phyloP scores from a whole-genome alignment of 92 coral and sea anemone genomes.

The Diadumene lineata region DNA sequence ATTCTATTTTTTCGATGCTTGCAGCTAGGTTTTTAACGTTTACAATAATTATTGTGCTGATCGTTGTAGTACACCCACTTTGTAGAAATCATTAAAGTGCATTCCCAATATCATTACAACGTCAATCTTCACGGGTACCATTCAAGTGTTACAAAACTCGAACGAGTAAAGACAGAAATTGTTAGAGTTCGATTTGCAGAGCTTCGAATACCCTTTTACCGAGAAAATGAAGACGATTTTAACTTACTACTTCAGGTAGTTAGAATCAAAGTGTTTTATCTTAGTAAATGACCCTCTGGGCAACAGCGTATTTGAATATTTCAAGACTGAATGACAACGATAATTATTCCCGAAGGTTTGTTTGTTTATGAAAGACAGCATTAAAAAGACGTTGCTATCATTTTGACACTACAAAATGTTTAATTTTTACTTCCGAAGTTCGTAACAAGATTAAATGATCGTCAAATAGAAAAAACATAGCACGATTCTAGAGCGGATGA shows the following conservation, averaged over 20 bases:
- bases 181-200: not conserved
- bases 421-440: slow-evolving; percentile 14
- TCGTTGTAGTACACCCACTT: slow-evolving; percentile 1
- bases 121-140: not conserved
- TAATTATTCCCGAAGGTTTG: slow-evolving; percentile 5
- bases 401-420: slow-evolving; percentile 24
- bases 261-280: not conserved
- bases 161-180: not conserved
- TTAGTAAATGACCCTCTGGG: too few relatives aligned
- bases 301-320: not conserved
- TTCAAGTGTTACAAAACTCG: not conserved
- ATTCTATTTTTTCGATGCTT: too few relatives aligned
- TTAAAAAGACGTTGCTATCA: slow-evolving; percentile 66
- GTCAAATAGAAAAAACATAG: not conserved
- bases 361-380: slow-evolving; percentile 38
- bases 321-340: not conserved
- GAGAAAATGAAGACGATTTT: too few relatives aligned
- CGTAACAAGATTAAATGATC: slow-evolving; percentile 6
- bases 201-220: too few relatives aligned
- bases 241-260: too few relatives aligned
- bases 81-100: not conserved
- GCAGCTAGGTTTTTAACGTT: too few relatives aligned
- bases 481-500: not conserved
- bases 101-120: not conserved
- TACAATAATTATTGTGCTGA: too few relatives aligned